A percentile compares a stretch with the other conserved stretches of the same genome.
phyloP scores from a whole-genome alignment of 2,797 vertebrate genomes.

The Telmatherina bonti region DNA sequence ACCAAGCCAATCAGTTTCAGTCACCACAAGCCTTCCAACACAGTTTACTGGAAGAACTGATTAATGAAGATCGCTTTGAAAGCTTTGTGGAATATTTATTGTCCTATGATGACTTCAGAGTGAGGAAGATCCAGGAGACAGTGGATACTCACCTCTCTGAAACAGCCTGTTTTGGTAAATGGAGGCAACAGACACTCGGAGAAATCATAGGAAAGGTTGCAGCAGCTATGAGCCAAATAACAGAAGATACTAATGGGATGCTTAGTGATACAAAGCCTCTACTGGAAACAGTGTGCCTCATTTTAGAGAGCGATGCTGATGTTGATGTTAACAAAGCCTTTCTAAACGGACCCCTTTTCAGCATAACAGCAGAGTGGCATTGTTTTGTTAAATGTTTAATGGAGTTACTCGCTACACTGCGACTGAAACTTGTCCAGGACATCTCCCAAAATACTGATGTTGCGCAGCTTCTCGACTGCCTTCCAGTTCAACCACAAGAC shows the following conservation, averaged over 20 bases:
- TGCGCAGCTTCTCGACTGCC: conserved; percentile 57
- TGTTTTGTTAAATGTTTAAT: conserved; percentile 71
- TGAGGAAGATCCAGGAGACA: conserved; percentile 65
- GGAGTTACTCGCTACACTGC: conserved; percentile 65
- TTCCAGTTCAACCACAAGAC: conserved; percentile 69
- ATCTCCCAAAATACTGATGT: conserved; percentile 59
- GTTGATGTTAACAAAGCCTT: conserved; percentile 55
- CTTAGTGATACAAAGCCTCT: conserved; percentile 68
- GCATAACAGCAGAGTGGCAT: conserved; percentile 70
- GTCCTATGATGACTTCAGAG: conserved; percentile 65
- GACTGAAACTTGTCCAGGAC: conserved; percentile 62
- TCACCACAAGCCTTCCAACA: conserved; percentile 70
- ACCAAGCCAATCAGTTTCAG: conserved; percentile 46
- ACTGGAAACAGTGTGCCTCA: conserved; percentile 71
- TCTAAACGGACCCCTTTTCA: conserved; percentile 73
- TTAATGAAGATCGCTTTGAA: conserved; percentile 76
- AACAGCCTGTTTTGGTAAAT: conserved; percentile 50
- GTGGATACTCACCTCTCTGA: conserved; percentile 65
- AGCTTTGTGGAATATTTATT: conserved; percentile 72
- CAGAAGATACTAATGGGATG: conserved; percentile 44
- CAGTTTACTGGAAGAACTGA: conserved; percentile 71
- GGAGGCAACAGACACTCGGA: conserved; percentile 69
- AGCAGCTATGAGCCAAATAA: conserved; percentile 62
- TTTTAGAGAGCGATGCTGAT: conserved; percentile 67
- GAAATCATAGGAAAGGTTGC: conserved; percentile 73